Percentiles rank a stretch among this genome's conserved stretches.
Evolutionary conservation across 2,113 vertebrate species (phyloP).

Genomic region (Myodes glareolus): DNA sequence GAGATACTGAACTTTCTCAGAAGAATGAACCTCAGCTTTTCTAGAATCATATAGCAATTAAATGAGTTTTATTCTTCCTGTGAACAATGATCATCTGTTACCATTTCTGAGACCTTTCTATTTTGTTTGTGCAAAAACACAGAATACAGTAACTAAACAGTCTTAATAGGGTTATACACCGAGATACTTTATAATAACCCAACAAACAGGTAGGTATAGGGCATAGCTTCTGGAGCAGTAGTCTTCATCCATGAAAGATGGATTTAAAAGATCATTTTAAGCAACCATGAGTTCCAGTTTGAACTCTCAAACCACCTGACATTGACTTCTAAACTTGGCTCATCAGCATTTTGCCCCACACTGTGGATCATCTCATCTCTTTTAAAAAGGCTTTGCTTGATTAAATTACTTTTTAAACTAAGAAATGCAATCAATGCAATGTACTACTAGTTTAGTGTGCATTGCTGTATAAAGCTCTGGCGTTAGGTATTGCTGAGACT

Average conservation of each 20-base stretch:
- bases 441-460: neutral
- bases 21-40: neutral
- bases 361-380: neutral
- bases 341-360: neutral
- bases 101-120: neutral
- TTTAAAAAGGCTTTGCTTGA: neutral
- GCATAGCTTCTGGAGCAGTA: neutral
- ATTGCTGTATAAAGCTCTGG: neutral
- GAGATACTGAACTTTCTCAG: neutral
- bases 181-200: neutral
- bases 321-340: neutral
- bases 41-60: neutral
- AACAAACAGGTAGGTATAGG: neutral
- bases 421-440: neutral
- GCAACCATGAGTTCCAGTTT: neutral
- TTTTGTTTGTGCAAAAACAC: neutral
- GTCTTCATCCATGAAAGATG: neutral
- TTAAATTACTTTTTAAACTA: constrained; percentile 50
- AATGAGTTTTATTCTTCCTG: neutral
- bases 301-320: neutral
- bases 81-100: neutral
- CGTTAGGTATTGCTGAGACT: neutral
- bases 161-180: neutral
- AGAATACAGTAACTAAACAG: neutral
- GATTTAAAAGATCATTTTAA: neutral